Evolutionary conservation across 2,113 vertebrate species (phyloP), one percentile per base, ranked within the genome.

Genomic region (Calidris pygmaea): DNA sequence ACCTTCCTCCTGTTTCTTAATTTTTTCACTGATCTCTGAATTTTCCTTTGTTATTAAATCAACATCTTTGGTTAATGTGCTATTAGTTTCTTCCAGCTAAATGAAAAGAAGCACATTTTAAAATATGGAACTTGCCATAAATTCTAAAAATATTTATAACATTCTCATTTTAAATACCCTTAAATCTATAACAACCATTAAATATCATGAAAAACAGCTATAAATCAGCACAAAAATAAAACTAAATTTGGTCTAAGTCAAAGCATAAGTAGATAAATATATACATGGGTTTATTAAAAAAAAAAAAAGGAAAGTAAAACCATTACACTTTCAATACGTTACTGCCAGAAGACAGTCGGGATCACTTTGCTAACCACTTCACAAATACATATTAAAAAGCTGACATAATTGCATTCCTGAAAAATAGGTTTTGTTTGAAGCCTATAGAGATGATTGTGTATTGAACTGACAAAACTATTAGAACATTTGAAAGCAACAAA

Each of bases 71-170:
- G 99, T 99, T 96, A 99, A 98, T 41, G 98, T 98, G 96, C 96
- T 99, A 93, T 99, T 99, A 39, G 98, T 98, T 96, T 99, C 99
- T 98, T 99, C 99, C 63, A 99, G 98, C 99, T 99, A 97, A 90
- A 96, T 32, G 90, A 97, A 96, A 92, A 96, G 10, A 97, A 80
- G 97, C 16, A 96, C 12, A 50, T 85, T 89, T 91, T 65, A 84
- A 55, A 90, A 82, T 22, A 87, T 52, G 74, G 11, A 59, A 50
- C 14, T 39, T 86, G 29, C 24, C 26, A 53, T 30, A 47, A 73
- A 87, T 89, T 41, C 27, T 56, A 23, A 85, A 95, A 87, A 35
- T 60, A 83, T 30, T 73, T 59, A 5, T 41, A 75, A 17, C 12
- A 50, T 1, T 71, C 19, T 58, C 70, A 60, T 27, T 85, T 79